A percentile compares a stretch with the other conserved stretches of the same genome.
These are phyloP conservation scores for Atherinomorus stipes DNA, from an alignment of 2,113 vertebrate genomes.

Conservation along the genomic window DNA sequence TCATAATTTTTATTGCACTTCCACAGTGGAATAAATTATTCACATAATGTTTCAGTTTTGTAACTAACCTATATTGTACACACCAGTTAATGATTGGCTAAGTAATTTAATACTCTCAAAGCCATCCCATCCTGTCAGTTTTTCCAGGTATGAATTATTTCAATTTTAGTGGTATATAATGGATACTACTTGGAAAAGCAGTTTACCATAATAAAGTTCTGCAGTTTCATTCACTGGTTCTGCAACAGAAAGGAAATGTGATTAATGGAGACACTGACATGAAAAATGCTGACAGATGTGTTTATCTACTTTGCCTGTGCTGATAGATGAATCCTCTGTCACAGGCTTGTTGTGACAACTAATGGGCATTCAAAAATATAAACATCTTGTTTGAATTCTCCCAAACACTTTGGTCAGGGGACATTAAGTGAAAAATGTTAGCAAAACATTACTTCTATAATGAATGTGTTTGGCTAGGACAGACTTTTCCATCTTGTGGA, in stretches of 20 bases:
- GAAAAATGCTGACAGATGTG: conserved; percentile 52
- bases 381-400: conserved; percentile 47
- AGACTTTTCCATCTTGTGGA: conserved; percentile 49
- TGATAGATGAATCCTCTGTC: conserved; percentile 55
- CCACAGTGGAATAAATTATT: too few species aligned
- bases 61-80: too few species aligned
- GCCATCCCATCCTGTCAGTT: neutral
- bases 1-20: too few species aligned
- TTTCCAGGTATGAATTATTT: neutral
- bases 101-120: too few species aligned
- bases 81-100: too few species aligned
- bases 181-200: too few species aligned
- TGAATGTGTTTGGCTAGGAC: conserved; percentile 44
- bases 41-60: too few species aligned
- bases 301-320: conserved; percentile 49
- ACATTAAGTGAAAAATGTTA: conserved; percentile 36
- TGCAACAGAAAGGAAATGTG: conserved; percentile 20
- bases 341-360: conserved; percentile 25
- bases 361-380: conserved; percentile 50
- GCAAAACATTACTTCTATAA: conserved; percentile 35
- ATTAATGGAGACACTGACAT: conserved; percentile 38
- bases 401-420: conserved; percentile 26
- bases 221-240: neutral
- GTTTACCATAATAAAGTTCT: conserved; percentile 11
- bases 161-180: too few species aligned